Conservation (phyloP, 2,888 invertebrate genomes). For the Phyto melanocephala region DNA sequence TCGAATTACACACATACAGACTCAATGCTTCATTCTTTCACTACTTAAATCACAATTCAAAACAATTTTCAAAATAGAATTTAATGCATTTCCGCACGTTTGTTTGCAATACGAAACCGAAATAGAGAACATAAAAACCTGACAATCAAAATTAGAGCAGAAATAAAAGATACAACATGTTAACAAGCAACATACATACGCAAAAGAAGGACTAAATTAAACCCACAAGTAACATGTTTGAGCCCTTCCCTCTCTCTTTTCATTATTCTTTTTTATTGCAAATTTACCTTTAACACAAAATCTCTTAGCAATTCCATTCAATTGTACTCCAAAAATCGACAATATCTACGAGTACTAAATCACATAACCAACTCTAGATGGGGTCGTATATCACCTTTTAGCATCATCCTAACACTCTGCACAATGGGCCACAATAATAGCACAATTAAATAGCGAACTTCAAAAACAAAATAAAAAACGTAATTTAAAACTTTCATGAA, state of each 20-base stretch:
- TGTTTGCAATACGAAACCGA: neutral
- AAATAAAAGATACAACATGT: conserved; percentile 37
- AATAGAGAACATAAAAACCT: conserved; percentile 23
- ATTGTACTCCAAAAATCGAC: conserved; percentile 45
- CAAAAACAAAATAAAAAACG: neutral
- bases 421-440: conserved; percentile 18
- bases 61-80: conserved; percentile 18
- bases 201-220: conserved; percentile 44
- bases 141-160: conserved; percentile 57
- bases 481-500: conserved; percentile 35
- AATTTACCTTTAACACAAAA: conserved; percentile 39
- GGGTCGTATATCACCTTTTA: conserved; percentile 57
- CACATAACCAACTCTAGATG: conserved; percentile 3
- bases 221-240: neutral
- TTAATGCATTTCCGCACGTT: conserved; percentile 61
- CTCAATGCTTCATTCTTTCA: neutral
- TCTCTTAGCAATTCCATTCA: conserved; percentile 43
- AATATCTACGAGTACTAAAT: conserved; percentile 20
- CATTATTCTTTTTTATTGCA: neutral
- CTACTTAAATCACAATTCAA: conserved; percentile 1
- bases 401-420: conserved; percentile 23
- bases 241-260: neutral
- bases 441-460: neutral
- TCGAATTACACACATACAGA: conserved; percentile 23
- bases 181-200: neutral